Base-by-base conservation (phyloP, 2,888 invertebrate species). In the Hypomecis atomaria region DNA sequence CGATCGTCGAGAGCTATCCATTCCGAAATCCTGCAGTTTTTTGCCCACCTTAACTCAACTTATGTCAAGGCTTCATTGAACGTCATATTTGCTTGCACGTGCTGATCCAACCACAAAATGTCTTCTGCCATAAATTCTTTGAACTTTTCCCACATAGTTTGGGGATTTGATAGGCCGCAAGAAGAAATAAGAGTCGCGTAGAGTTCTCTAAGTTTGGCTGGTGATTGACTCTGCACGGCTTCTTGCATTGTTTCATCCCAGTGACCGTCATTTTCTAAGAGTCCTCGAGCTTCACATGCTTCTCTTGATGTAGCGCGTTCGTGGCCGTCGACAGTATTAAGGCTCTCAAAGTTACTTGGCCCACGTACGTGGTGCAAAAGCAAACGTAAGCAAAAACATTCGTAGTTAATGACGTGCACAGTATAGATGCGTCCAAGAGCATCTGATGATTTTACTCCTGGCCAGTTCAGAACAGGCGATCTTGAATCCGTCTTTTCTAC, bases 321-420 rank as follows among this genome's bases (percentile, higher is more conserved):
- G 57, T 68, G 61, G 49, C 59, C 52, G 50, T 71, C 65, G 44
- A 64, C 59, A 8, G 50, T 70, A 63, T 70, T 68, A 4, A 74
- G 67, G 48, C 69, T 61, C 58, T 56, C 37, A 47, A 70, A 72
- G 34, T 59, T 59, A 34, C 66, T 75, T 47, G 71, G 71, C 4
- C 70, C 73, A n/a, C 68, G 66, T 13, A 78, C 71, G 47, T 69
- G 57, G 23, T 64, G 58, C 47, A 75, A 44, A 11, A 74, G 53
- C 62, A 76, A 42, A 33, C 72, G 45, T 40, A 74, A 55, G 71
- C 65, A 73, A 58, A 61, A 76, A 47, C 75, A 77, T 59, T 77
- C 71, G 47, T 64, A 56, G 37, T 75, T 72, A 33, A 43, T 71
- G 38, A 69, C 70, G 59, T 75, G 71, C 1, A 75, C 71, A 7